Evolutionary conservation across 2,797 vertebrate genomes (phyloP), one percentile per base, ranked within the genome.

Genomic region (Thaleichthys pacificus): DNA sequence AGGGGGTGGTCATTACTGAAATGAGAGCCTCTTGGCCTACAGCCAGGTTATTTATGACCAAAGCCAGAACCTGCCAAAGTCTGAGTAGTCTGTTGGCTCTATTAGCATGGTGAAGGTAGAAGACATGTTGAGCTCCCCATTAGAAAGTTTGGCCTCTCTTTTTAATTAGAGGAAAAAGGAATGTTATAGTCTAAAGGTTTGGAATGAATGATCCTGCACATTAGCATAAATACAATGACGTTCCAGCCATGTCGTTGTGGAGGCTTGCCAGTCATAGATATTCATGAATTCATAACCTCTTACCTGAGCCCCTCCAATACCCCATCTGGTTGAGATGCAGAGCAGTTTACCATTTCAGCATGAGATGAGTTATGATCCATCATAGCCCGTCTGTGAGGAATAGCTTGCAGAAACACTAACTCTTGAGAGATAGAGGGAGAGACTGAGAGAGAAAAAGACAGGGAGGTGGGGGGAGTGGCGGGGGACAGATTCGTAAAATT

Each of bases 41-140:
- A 70, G 86, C 88, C 88, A 89, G 32, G 61, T 80, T 28, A 87
- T 90, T 90, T 86, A 81, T 67, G 86, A 70, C 79, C 65, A 69
- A 65, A 77, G 78, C 71, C 17, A 14, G 26, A 60, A 26, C 14
- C 71, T 80, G 88, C 89, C 90, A 92, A 87, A 67, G 49, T 49
- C 71, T 85, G 84, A 93, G 90, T 91, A 87, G 87, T 86, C 84
- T 89, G 81, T 87, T 93, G 91, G 91, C 90, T 91, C 71, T 49
- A 58, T 74, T 60, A 74, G 9, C 30, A 61, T 71, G 66, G 68
- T 80, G 73, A 80, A 68, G 61, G 61, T 70, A 61, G 68, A 57
- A 73, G 24, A 11, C 78, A 78, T 65, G 69, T 78, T 70, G 30
- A 61, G 69, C 77, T 71, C 81, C 76, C 68, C 73, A 69, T 68